phyloP scores from a whole-genome alignment of 2,113 vertebrate species.

The Clarias batrachus region DNA sequence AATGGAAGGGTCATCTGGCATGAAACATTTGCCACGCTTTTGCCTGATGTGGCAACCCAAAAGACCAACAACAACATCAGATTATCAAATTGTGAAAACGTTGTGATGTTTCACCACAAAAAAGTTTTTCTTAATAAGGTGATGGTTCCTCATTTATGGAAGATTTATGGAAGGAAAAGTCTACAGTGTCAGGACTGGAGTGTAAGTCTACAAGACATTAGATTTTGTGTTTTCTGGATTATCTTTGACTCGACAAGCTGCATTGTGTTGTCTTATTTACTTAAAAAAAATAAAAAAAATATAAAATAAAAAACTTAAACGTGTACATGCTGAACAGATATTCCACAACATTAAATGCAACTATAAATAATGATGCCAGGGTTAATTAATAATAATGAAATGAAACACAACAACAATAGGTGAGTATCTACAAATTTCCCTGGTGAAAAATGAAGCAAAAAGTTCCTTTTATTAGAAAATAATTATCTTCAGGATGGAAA shows the following conservation, averaged over 20 bases:
- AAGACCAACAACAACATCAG: background rate
- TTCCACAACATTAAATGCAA: background rate
- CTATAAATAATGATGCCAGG: background rate
- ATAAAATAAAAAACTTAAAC: background rate
- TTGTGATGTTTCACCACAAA: background rate
- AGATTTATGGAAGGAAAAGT: background rate
- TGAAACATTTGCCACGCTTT: no score
- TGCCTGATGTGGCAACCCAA: no score
- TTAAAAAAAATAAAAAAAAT: no score
- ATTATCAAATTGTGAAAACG: background rate
- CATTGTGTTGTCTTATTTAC: background rate
- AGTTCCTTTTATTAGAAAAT: background rate
- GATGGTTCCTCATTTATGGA: background rate
- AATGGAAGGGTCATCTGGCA: no score
- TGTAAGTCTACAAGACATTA: background rate
- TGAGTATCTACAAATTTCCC: background rate
- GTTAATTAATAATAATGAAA: background rate
- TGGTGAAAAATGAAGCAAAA: background rate
- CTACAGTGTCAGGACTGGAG: background rate
- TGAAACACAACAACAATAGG: background rate
- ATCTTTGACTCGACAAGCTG: background rate
- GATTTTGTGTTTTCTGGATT: background rate
- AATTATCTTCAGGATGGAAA: background rate
- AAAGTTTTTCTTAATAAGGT: background rate
- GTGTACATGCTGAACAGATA: no score